Evolutionary conservation across 2,113 vertebrate genomes (phyloP), one percentile per base, ranked within the genome.

Genomic region (Catharus bicknelli): DNA sequence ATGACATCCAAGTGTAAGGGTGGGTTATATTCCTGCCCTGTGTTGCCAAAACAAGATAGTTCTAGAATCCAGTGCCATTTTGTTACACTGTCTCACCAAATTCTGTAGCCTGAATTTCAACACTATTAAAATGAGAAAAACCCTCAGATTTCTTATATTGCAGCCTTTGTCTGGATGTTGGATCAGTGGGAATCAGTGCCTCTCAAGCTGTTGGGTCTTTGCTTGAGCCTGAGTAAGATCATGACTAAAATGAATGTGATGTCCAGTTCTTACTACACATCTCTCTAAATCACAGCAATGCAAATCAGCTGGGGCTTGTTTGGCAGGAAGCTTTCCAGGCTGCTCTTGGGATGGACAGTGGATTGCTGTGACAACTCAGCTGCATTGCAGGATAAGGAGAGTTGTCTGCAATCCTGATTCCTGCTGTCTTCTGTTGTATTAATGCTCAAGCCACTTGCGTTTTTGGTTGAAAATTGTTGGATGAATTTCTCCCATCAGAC

Each of bases 391-490:
- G 29, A 38, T 45, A 51, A 40, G 20, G 55, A n/a, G 40, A 76
- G 43, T 67, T 83, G 27, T 12, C 83, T 86, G 58, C 78, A 85
- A 1, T 83, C 67, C 82, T 91, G 47, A 48, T 68, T 38, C 62
- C 43, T 73, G 16, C 69, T 75, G 76, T 45, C 50, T 76, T 87
- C 70, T 81, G n/a, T 42, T 89, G 32, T 59, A 34, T 34, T 34
- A 34, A 34, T 34, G 34, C 58, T 90, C 64, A 57, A 85, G 26
- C 54, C 26, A 21, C 53, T 94, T 11, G 1, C 36, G 18, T n/a
- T 90, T 95, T 85, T 55, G 84, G n/a, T 83, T 93, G 83, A 86
- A 96, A 96, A 90, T 21, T 59, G 10, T 57, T 64, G 61, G 54
- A 84, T 59, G 13, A 79, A 72, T 82, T 94, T 90, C 68, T 79